Evolutionary conservation across 2,888 invertebrate genomes (phyloP), one percentile per base, ranked within the genome.

Genomic region (Pyrgus malvae): DNA sequence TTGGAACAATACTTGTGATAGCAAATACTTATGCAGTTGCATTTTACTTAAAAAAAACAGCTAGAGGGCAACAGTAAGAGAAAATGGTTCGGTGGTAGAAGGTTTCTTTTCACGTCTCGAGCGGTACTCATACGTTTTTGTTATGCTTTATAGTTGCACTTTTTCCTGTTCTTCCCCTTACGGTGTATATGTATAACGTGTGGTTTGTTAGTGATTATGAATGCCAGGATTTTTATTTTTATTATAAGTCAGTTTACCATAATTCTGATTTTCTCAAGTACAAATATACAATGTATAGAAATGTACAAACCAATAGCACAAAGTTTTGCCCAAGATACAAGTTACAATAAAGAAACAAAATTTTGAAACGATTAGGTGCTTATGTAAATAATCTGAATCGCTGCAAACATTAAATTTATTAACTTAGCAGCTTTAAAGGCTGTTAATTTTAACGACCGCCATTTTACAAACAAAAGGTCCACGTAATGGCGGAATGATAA

Each of bases 401-500:
- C 21, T n/a, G 2, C 19, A 35, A 25, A 21, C 17, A 6, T 50
- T 9, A 33, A 16, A 19, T 21, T 21, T 31, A 35, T 37, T 44
- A 17, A 46, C 19, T 37, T 35, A 17, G 23, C 2, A 42, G 25
- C 21, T 46, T 38, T 27, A 40, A 17, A 17, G 45, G 12, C 40
- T 29, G 25, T 54, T 54, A 54, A 46, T 16, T 38, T 21, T 33
- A 45, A 46, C 40, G 23, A 45, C 29, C 29, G 19, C 53, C 45
- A 38, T 53, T 54, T 54, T 38, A 25, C 3, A 31, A 54, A 29
- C 53, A 40, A 54, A 46, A 40, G 40, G 40, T 46, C 8, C 16
- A 46, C 40, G n/a, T 33, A 54, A 54, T 46, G 31, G 38, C 46
- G 21, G 53, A 31, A 40, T 31, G 40, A 40, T 40, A 46, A 46